Evolutionary conservation across 2,113 vertebrate species (phyloP).

Genomic region (Rissa tridactyla): DNA sequence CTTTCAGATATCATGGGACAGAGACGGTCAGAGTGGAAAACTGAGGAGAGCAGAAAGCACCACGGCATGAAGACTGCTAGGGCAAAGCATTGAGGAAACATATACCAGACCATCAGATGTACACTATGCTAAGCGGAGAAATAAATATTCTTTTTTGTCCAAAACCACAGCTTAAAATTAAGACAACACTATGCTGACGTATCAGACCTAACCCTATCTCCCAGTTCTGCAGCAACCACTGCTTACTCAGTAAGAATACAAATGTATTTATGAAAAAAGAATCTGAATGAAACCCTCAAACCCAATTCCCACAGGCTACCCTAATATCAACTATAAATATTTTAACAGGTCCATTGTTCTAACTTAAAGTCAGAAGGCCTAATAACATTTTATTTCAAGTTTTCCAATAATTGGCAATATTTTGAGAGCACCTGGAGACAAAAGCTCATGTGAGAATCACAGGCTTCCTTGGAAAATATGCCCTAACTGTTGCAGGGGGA

Average conservation of each 20-base stretch:
- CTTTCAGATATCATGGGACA: not conserved
- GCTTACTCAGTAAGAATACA: not conserved
- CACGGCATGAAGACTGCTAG: not conserved
- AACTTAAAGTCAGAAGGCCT: not conserved
- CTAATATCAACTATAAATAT: not conserved
- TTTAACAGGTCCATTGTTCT: not conserved
- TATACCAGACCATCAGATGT: not conserved
- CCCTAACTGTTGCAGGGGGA: not conserved
- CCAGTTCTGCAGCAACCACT: not conserved
- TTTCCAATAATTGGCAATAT: not conserved
- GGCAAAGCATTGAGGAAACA: not conserved
- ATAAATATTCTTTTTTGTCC: not conserved
- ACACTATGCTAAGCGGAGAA: not conserved
- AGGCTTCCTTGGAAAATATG: not conserved
- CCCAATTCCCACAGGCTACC: not conserved
- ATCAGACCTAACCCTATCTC: not conserved
- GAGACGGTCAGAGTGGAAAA: not conserved
- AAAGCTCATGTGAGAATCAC: not conserved
- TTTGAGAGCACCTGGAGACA: constrained; percentile 44
- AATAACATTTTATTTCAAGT: not conserved
- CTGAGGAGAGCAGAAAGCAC: not conserved
- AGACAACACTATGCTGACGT: not conserved
- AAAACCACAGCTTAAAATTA: not conserved
- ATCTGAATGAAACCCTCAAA: not conserved
- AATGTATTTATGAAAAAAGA: not conserved